phyloP scores from a whole-genome alignment of 2,888 invertebrate genomes.

The Cryptus armator region DNA sequence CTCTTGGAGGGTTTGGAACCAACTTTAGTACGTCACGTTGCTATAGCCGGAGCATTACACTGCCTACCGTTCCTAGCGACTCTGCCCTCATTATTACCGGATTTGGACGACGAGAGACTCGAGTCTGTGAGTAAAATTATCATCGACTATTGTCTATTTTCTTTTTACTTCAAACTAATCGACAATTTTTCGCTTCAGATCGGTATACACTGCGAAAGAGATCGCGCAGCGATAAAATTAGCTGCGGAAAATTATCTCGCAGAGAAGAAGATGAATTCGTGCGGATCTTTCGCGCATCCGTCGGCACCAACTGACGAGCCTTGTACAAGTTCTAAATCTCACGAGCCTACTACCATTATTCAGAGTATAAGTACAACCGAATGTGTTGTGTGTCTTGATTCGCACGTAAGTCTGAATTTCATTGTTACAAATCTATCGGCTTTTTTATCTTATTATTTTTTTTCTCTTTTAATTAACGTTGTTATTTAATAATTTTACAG shows the following conservation, averaged over 20 bases:
- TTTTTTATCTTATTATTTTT: neutral
- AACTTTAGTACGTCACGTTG: conserved; percentile 89
- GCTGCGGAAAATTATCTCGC: conserved; percentile 88
- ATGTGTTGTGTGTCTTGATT: conserved; percentile 94
- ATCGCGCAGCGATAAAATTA: conserved; percentile 88
- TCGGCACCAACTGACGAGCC: conserved; percentile 80
- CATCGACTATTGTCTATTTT: conserved; percentile 2
- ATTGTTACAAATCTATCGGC: neutral
- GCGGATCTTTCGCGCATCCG: conserved; percentile 74
- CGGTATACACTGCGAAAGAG: conserved; percentile 83
- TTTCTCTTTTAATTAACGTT: neutral
- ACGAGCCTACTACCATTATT: conserved; percentile 78
- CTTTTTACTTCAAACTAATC: neutral
- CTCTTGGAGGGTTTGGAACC: conserved; percentile 89
- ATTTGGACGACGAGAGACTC: conserved; percentile 87
- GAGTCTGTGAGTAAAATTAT: conserved; percentile 82
- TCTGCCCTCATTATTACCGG: conserved; percentile 84
- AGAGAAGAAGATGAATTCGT: conserved; percentile 78
- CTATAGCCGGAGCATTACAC: conserved; percentile 91
- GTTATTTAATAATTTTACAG: conserved; percentile 85
- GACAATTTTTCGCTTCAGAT: conserved; percentile 74
- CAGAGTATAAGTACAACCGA: conserved; percentile 86
- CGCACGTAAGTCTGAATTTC: conserved; percentile 86
- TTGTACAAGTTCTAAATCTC: conserved; percentile 77
- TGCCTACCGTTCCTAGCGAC: conserved; percentile 91